phyloP scores from a whole-genome alignment of 2,888 invertebrate species.

The Pheosia tremula region DNA sequence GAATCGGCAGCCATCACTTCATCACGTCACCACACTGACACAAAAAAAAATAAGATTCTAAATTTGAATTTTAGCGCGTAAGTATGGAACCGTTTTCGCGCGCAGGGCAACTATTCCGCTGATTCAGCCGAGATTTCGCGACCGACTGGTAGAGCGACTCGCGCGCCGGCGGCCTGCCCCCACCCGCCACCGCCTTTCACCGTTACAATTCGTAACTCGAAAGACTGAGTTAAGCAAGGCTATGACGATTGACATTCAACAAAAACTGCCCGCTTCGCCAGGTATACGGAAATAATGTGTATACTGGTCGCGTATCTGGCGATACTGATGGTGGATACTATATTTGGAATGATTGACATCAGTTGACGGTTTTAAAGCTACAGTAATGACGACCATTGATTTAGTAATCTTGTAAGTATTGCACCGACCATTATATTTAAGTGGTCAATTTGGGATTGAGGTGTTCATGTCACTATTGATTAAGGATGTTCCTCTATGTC shows the following conservation, averaged over 20 bases:
- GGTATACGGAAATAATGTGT: slow-evolving; percentile 70
- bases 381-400: no score
- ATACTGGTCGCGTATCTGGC: slow-evolving; percentile 34
- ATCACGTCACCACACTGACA: slow-evolving; percentile 58
- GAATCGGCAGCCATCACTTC: slow-evolving; percentile 58
- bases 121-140: slow-evolving; percentile 53
- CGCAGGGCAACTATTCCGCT: slow-evolving; percentile 17
- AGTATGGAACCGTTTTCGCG: slow-evolving; percentile 57
- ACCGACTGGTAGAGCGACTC: slow-evolving; percentile 43
- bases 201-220: slow-evolving; percentile 76
- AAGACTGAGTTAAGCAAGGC: slow-evolving; percentile 79
- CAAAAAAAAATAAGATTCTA: slow-evolving; percentile 26
- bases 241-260: slow-evolving; percentile 81
- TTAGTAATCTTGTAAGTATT: no score
- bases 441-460: background rate
- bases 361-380: background rate
- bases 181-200: slow-evolving; percentile 63
- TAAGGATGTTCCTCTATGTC: no score
- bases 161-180: slow-evolving; percentile 47
- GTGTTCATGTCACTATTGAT: background rate
- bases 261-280: slow-evolving; percentile 61
- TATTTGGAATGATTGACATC: slow-evolving; percentile 26
- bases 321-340: slow-evolving; percentile 17
- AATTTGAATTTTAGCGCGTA: slow-evolving; percentile 61
- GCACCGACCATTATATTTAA: background rate